phyloP scores from a whole-genome alignment of 2,888 invertebrate genomes.

The Eumerus sabulonum region DNA sequence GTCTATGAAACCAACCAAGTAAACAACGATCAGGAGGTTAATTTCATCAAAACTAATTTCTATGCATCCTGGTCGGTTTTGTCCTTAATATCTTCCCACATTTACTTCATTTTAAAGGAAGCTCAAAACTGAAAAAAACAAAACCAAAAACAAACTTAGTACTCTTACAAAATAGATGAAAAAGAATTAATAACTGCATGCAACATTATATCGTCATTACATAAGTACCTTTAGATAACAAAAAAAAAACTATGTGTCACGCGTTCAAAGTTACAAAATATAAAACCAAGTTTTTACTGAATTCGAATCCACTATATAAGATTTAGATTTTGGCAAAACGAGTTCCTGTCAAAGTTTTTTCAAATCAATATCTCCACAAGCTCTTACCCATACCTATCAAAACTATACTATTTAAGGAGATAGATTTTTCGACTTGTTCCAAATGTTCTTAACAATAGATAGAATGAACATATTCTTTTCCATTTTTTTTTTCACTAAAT shows the following conservation, averaged over 20 bases:
- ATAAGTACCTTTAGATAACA: conserved; percentile 67
- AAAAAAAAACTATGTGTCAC: conserved; percentile 30
- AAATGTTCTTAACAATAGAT: conserved; percentile 32
- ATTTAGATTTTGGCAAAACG: conserved; percentile 52
- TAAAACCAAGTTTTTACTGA: conserved; percentile 35
- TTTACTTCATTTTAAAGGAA: conserved; percentile 46
- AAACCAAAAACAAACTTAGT: conserved; percentile 24
- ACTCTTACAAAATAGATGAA: conserved; percentile 15
- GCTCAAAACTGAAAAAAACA: conserved; percentile 43
- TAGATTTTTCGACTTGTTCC: conserved; percentile 53
- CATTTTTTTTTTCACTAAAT: conserved; percentile 8
- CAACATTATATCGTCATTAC: conserved; percentile 68
- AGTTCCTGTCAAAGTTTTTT: conserved; percentile 46
- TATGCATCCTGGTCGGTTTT: conserved; percentile 47
- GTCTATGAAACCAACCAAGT: conserved; percentile 6
- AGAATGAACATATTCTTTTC: conserved; percentile 4
- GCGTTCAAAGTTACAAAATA: conserved; percentile 35
- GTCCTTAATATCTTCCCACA: conserved; percentile 54
- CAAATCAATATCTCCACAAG: conserved; percentile 34
- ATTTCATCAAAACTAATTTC: conserved; percentile 43
- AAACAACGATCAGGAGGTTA: conserved; percentile 38
- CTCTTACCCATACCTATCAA: conserved; percentile 50
- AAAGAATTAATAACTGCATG: conserved; percentile 53
- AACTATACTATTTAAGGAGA: conserved; percentile 35
- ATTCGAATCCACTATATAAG: conserved; percentile 52